These are phyloP conservation scores for Deroptyus accipitrinus DNA, from an alignment of 2,113 vertebrate genomes.

Conservation along the genomic window DNA sequence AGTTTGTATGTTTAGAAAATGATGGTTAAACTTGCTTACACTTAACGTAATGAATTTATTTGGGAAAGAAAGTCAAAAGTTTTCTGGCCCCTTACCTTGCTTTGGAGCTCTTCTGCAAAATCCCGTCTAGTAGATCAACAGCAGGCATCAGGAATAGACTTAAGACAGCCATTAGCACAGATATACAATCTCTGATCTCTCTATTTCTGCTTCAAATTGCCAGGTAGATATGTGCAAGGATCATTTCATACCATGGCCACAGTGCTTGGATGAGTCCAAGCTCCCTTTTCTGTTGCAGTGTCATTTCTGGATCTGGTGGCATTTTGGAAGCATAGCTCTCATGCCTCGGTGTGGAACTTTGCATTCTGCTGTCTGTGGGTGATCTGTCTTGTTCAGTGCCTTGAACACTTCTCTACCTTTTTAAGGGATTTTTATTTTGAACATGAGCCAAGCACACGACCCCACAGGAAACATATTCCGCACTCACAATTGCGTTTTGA, in stretches of 20 bases:
- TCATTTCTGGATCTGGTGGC: background rate
- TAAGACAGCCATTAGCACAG: background rate
- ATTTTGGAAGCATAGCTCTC: background rate
- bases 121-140: background rate
- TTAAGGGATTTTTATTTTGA: background rate
- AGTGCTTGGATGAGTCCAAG: background rate
- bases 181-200: background rate
- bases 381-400: background rate
- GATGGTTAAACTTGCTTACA: background rate
- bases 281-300: background rate
- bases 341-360: background rate
- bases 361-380: background rate
- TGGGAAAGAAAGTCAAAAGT: background rate
- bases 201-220: background rate
- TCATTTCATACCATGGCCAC: background rate
- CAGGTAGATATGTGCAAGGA: background rate
- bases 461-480: background rate
- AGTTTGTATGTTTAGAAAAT: background rate
- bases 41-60: background rate
- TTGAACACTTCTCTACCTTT: background rate
- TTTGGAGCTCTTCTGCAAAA: background rate
- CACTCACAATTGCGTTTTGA: background rate
- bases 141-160: background rate
- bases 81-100: background rate
- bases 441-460: background rate